phyloP scores from a whole-genome alignment of 1,140 invertebrate genomes.

The Drosophila sturtevanti region DNA sequence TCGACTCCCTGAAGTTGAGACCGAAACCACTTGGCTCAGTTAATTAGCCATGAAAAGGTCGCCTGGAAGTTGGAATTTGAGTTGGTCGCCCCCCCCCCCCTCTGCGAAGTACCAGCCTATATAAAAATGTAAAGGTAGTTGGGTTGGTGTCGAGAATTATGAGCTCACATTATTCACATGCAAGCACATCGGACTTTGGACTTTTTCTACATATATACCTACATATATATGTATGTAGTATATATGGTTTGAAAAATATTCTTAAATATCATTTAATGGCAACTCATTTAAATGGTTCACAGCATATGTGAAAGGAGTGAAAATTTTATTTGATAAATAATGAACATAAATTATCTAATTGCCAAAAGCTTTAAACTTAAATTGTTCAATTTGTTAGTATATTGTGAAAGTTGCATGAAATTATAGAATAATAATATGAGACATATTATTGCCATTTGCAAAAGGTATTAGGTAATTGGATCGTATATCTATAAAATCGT shows the following conservation, averaged over 20 bases:
- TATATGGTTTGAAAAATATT: constrained; percentile 43
- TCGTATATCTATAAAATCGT: background rate
- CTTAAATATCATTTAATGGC: constrained; percentile 49
- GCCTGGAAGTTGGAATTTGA: constrained; percentile 13
- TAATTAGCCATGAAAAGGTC: constrained; percentile 68
- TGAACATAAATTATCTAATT: constrained; percentile 53
- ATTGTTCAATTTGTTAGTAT: background rate
- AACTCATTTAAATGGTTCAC: constrained; percentile 23
- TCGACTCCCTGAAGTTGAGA: background rate
- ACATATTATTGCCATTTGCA: no score
- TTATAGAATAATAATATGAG: no score
- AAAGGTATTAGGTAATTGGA: no score
- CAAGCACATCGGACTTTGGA: background rate
- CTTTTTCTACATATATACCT: background rate
- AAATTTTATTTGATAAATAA: constrained; percentile 64
- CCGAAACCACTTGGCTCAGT: constrained; percentile 31
- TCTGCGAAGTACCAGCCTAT: background rate
- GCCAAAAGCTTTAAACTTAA: background rate
- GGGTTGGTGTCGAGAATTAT: constrained; percentile 28
- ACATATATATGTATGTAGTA: background rate
- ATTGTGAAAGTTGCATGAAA: no score
- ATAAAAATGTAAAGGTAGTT: background rate
- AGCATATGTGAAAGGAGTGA: constrained; percentile 4
- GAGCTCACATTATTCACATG: constrained; percentile 61
- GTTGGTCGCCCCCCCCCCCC: no score